Evolutionary conservation across 2,797 vertebrate genomes (phyloP).

Genomic region (Synaphobranchus kaupii): DNA sequence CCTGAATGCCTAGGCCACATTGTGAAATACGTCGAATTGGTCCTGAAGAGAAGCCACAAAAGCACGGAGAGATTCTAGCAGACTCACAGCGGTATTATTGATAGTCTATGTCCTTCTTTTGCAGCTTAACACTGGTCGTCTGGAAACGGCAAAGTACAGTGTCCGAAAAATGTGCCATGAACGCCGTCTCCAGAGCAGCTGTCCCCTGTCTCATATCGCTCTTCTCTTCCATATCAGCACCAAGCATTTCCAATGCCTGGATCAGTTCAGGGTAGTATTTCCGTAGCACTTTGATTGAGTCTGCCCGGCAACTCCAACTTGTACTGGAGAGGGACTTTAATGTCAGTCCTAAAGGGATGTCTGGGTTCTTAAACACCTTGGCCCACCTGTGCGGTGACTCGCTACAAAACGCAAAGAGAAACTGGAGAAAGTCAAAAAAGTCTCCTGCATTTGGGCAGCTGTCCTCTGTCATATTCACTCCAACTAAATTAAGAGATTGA

Average conservation of each 20-base stretch:
- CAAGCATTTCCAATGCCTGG: conserved; percentile 8
- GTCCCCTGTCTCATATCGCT: conserved; percentile 11
- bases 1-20: conserved; percentile 6
- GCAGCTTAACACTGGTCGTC: conserved; percentile 33
- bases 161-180: conserved; percentile 31
- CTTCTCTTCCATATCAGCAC: conserved; percentile 22
- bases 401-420: too few species aligned
- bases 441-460: too few species aligned
- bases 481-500: too few species aligned
- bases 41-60: conserved; percentile 23
- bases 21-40: conserved; percentile 25
- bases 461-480: too few species aligned
- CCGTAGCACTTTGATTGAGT: neutral
- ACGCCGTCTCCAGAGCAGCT: conserved; percentile 18
- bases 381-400: too few species aligned
- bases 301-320: too few species aligned
- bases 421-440: too few species aligned
- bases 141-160: conserved; percentile 30
- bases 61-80: conserved; percentile 20
- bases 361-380: too few species aligned
- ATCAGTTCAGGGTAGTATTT: conserved; percentile 11
- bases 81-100: conserved; percentile 30
- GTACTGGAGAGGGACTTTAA: too few species aligned
- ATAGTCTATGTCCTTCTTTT: conserved; percentile 32
- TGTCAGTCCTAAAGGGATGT: too few species aligned